Base-by-base conservation (phyloP, 2,888 invertebrate species). In the Operophtera brumata region DNA sequence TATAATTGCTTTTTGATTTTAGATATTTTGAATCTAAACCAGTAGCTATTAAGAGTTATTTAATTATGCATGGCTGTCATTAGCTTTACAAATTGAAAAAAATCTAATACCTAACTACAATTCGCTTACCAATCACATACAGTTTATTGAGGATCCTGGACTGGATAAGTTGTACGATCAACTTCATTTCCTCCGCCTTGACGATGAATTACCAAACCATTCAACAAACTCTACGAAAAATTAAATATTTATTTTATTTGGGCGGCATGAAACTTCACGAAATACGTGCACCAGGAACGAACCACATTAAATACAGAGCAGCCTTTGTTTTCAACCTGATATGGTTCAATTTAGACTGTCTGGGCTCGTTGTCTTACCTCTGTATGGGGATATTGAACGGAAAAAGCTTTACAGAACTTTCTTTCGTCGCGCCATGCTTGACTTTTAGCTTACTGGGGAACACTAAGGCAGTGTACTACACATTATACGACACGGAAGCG, bases 341-440 rank as follows among this genome's bases (percentile, higher is more conserved):
- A 43, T 53, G 53, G 53, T 47, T 47, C 66, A 62, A 37, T 60
- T 51, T 42, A 47, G 69, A 34, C 32, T 30, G 42, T 30, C 6
- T 43, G 6, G 10, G 30, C 25, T 11, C 42, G 2, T n/a, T 36
- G 4, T 42, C 46, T 5, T 53, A 37, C 11, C 42, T 53, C 10
- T 13, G 25, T 10, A 12, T 40, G 14, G 48, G 54, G 3, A 34
- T 54, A 14, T n/a, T 44, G 7, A 40, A 41, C n/a, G 59, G 61
- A 32, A 54, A 32, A 26, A 56, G 54, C 42, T 59, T 64, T 36
- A 57, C 50, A n/a, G 57, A 57, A 9, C 48, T 64, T 10, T 59
- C 64, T 2, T 58, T 48, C 41, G 30, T 64, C 4, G 59, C 56
- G 4, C 59, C 64, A 7, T 59, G 64, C 36, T 8, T 50, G 0